phyloP scores from a whole-genome alignment of 2,797 vertebrate species.

The Schizopygopsis pylzovi region DNA sequence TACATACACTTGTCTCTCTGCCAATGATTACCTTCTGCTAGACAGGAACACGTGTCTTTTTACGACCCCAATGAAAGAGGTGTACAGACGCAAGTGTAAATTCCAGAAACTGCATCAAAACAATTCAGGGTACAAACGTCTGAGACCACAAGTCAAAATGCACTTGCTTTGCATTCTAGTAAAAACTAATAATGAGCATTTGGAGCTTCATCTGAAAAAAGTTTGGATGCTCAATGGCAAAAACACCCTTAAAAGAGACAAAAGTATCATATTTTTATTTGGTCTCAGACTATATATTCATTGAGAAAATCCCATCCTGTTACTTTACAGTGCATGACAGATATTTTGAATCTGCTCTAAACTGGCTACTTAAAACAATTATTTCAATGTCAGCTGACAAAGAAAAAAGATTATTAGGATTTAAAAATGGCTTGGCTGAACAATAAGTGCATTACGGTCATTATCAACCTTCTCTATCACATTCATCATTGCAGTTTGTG shows the following conservation, averaged over 20 bases:
- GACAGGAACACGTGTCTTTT: slow-evolving; percentile 9
- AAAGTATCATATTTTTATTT: neutral
- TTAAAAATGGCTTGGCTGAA: slow-evolving; percentile 11
- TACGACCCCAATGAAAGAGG: neutral
- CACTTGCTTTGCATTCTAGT: neutral
- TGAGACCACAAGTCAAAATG: neutral
- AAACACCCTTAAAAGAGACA: neutral
- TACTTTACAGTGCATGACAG: neutral
- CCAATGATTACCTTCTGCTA: slow-evolving; percentile 49
- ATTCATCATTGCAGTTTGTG: neutral
- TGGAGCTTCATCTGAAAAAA: neutral
- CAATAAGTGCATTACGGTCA: neutral
- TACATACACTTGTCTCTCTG: slow-evolving; percentile 41
- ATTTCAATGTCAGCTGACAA: slow-evolving; percentile 5
- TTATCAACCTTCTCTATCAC: neutral
- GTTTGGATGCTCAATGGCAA: neutral
- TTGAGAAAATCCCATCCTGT: neutral
- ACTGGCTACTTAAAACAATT: slow-evolving; percentile 11
- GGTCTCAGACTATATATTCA: neutral
- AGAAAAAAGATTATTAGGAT: slow-evolving; percentile 3
- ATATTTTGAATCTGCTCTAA: neutral
- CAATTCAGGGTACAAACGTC: neutral
- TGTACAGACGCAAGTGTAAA: neutral
- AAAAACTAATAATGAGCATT: neutral
- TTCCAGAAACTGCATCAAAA: neutral